Percentiles rank a stretch among this genome's conserved stretches.
phyloP scores from a whole-genome alignment of 1,140 invertebrate genomes.

The Achatina immaculata region DNA sequence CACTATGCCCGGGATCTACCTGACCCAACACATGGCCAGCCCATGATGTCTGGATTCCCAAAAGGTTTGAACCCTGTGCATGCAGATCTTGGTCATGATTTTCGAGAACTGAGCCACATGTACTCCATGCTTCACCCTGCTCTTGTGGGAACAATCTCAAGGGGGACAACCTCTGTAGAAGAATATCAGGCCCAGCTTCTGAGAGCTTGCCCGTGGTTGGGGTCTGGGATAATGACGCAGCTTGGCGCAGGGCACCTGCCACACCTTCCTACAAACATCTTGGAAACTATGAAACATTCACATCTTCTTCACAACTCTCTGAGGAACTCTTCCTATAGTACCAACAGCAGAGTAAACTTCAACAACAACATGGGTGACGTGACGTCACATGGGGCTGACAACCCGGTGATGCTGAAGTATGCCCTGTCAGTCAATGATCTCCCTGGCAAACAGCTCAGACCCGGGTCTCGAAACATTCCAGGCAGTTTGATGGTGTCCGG shows the following conservation, averaged over 20 bases:
- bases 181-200: slow-evolving; percentile 27
- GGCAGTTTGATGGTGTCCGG: neutral
- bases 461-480: neutral
- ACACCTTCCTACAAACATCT: neutral
- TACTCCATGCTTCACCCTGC: slow-evolving; percentile 26
- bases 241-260: neutral
- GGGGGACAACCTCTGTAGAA: neutral
- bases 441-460: neutral
- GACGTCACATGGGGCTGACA: neutral
- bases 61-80: neutral
- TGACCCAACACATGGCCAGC: neutral
- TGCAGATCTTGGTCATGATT: neutral
- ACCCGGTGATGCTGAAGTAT: neutral
- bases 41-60: neutral
- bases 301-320: slow-evolving; percentile 5
- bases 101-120: neutral
- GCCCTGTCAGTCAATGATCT: neutral
- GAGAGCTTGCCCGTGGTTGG: neutral
- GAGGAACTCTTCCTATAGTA: slow-evolving; percentile 1
- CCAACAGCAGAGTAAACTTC: slow-evolving; percentile 7
- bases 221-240: neutral
- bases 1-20: slow-evolving; percentile 15
- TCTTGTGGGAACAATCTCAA: slow-evolving; percentile 3
- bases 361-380: neutral
- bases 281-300: slow-evolving; percentile 26